phyloP scores from a whole-genome alignment of 92 coral and sea anemone genomes.

The Zoanthus solanderi region DNA sequence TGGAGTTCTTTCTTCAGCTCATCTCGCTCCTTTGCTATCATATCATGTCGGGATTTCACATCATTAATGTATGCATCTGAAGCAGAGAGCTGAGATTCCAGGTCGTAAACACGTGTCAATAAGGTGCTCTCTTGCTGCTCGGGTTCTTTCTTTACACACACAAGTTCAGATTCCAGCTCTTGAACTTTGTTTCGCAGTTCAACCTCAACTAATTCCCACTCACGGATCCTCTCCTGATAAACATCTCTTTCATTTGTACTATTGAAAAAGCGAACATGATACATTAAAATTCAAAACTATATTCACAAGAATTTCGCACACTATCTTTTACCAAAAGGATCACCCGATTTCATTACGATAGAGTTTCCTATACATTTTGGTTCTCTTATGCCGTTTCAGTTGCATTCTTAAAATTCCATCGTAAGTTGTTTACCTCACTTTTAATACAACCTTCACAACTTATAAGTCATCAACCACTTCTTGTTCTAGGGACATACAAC shows the following conservation, averaged over 20 bases:
- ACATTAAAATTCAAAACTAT: background rate
- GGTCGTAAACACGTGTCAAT: constrained; percentile 73
- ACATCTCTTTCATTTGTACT: constrained; percentile 17
- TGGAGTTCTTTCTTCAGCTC: constrained; percentile 79
- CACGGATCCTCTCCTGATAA: constrained; percentile 72
- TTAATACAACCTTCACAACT: too few species aligned
- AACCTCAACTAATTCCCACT: constrained; percentile 94
- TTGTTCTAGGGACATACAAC: too few species aligned
- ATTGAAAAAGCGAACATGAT: background rate
- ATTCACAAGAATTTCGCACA: too few species aligned
- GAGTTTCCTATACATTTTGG: too few species aligned
- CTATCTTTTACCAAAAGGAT: too few species aligned
- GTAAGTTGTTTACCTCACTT: too few species aligned
- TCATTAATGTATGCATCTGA: constrained; percentile 67
- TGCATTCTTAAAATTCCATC: too few species aligned
- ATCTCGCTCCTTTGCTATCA: constrained; percentile 73
- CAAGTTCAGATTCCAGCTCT: constrained; percentile 81
- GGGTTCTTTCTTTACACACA: constrained; percentile 64
- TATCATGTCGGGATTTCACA: constrained; percentile 69
- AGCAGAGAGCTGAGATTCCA: constrained; percentile 71
- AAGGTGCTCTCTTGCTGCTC: constrained; percentile 79
- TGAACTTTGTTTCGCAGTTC: constrained; percentile 75
- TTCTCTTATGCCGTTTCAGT: too few species aligned
- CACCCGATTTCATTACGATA: too few species aligned
- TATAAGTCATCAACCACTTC: too few species aligned